Evolutionary conservation across 2,797 vertebrate species (phyloP).

Genomic region (Fistularia commersonii): DNA sequence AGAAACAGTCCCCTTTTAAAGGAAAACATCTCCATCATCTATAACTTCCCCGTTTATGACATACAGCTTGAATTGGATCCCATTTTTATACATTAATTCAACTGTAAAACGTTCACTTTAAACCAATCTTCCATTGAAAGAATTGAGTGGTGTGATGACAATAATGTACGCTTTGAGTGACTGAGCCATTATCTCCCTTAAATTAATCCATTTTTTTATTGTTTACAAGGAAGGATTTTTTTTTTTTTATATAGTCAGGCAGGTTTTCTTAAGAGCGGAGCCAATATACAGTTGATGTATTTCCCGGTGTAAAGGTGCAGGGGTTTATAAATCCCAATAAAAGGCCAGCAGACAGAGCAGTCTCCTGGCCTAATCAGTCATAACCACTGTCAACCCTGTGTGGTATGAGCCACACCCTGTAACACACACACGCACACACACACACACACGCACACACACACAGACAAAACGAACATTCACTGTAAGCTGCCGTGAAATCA

Average conservation of each 20-base stretch:
- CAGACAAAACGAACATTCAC: constrained; percentile 12
- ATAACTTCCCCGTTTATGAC: constrained; percentile 13
- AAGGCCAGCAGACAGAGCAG: constrained; percentile 24
- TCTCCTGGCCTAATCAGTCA: constrained; percentile 51
- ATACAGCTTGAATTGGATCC: constrained; percentile 7
- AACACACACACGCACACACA: constrained; percentile 19
- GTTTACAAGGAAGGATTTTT: too few species aligned
- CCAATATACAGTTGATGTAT: constrained; percentile 1
- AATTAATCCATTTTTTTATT: too few species aligned
- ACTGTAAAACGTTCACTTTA: background rate
- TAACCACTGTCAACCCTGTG: constrained; percentile 33
- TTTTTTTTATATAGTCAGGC: too few species aligned
- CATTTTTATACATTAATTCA: constrained; percentile 12
- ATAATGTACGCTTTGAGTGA: too few species aligned
- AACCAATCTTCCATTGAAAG: background rate
- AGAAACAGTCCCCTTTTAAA: constrained; percentile 37
- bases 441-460: constrained; percentile 13
- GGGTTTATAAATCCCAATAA: constrained; percentile 31
- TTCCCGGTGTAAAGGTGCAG: constrained; percentile 23
- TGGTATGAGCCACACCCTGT: constrained; percentile 42
- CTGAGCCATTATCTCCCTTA: too few species aligned
- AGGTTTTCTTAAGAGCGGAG: too few species aligned
- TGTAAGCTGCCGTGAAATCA: constrained; percentile 11
- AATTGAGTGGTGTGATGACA: too few species aligned
- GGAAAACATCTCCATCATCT: constrained; percentile 31